These are phyloP conservation scores for Leucoraja ocellata DNA, from an alignment of 2,797 vertebrate species.

Conservation along the genomic window DNA sequence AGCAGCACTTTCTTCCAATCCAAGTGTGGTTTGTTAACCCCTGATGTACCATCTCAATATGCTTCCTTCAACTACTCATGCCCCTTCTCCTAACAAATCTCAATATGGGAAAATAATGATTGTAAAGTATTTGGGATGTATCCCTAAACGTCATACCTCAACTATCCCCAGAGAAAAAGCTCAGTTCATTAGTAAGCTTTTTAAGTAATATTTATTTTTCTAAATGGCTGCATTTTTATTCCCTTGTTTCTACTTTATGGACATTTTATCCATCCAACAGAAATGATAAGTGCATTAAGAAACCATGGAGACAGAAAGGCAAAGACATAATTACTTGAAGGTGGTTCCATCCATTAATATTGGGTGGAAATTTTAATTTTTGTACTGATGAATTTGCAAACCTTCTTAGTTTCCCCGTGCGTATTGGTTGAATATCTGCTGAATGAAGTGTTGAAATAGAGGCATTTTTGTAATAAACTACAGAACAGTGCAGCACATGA, in stretches of 20 bases:
- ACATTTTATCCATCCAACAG: background rate
- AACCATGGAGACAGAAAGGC: background rate
- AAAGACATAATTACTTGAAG: background rate
- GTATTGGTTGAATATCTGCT: background rate
- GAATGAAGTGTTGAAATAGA: background rate
- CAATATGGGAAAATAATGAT: background rate
- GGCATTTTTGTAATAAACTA: no score
- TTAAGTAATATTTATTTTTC: background rate
- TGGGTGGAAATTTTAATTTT: background rate
- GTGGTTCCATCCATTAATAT: background rate
- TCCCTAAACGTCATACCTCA: background rate
- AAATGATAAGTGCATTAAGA: background rate
- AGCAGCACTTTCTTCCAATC: background rate
- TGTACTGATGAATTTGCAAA: background rate
- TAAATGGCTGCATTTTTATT: background rate
- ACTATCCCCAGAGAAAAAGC: background rate
- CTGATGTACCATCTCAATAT: no score
- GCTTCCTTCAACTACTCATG: no score
- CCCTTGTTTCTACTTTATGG: background rate
- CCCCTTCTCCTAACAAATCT: no score
- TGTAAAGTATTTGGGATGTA: background rate
- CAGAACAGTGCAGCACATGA: no score
- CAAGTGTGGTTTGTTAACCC: background rate
- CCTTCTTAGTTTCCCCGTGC: no score
- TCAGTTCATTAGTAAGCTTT: slow-evolving; percentile 22